Conservation (phyloP, 2,113 vertebrate genomes). For the Oryzias javanicus region DNA sequence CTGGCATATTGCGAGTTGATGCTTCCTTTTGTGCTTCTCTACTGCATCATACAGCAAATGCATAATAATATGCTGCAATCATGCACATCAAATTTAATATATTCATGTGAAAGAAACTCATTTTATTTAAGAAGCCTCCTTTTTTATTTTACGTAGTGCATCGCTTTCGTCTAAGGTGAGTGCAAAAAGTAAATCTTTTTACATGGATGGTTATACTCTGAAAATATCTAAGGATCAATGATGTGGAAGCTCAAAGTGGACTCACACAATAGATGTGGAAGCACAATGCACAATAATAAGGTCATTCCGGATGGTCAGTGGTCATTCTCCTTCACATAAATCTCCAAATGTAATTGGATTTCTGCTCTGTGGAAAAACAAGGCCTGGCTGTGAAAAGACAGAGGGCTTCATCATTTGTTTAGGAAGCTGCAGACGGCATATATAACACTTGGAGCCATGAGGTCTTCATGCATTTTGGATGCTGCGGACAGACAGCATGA, state of each 20-base stretch:
- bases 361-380: slow-evolving; percentile 19
- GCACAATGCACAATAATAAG: slow-evolving; percentile 30
- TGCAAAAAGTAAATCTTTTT: not conserved
- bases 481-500: slow-evolving; percentile 49
- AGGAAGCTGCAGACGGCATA: slow-evolving; percentile 26
- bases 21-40: slow-evolving; percentile 27
- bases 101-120: not conserved
- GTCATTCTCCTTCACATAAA: slow-evolving; percentile 30
- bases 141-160: not conserved
- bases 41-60: slow-evolving; percentile 11
- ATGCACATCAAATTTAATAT: too few relatives aligned
- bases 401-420: slow-evolving; percentile 7
- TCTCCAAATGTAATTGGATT: slow-evolving; percentile 47
- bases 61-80: not conserved
- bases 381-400: not conserved
- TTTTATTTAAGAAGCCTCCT: not conserved
- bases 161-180: not conserved
- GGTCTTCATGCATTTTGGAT: slow-evolving; percentile 56
- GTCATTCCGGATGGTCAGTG: slow-evolving; percentile 23
- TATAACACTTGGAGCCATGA: slow-evolving; percentile 40
- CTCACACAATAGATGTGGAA: slow-evolving; percentile 17
- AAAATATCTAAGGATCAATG: slow-evolving; percentile 46
- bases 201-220: slow-evolving; percentile 1
- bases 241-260: slow-evolving; percentile 56
- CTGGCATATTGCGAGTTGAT: slow-evolving; percentile 17